A percentile compares a stretch with the other conserved stretches of the same genome.
Conservation (phyloP, 2,113 vertebrate genomes). For the Sakesphorus luctuosus region DNA sequence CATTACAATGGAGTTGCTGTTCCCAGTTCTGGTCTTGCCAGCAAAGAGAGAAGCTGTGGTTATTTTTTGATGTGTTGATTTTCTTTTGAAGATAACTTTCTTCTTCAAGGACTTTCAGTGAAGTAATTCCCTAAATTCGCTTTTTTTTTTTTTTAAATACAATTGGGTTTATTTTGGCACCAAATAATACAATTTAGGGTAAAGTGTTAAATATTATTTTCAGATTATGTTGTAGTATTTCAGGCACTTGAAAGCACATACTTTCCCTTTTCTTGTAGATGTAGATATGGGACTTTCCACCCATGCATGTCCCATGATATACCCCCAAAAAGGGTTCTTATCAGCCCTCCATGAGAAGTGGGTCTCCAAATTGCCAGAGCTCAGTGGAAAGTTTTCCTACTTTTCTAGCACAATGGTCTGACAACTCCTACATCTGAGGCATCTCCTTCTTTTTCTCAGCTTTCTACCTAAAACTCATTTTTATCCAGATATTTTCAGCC, state of each 20-base stretch:
- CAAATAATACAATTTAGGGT: neutral
- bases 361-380: neutral
- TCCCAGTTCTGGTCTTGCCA: neutral
- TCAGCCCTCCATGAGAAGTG: fast-evolving
- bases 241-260: neutral
- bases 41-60: neutral
- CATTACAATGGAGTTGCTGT: neutral
- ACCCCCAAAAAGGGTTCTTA: neutral
- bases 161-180: neutral
- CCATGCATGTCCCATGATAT: neutral
- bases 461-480: neutral
- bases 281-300: neutral
- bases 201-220: neutral
- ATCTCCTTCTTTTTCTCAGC: neutral
- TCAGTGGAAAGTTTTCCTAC: too few relatives aligned
- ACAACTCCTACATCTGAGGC: neutral
- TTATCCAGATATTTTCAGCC: neutral
- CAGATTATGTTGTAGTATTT: neutral
- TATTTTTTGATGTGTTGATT: neutral
- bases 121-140: neutral
- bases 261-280: neutral
- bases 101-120: neutral
- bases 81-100: neutral
- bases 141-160: neutral
- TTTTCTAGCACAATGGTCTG: neutral